These are phyloP conservation scores for Trichomalopsis sarcophagae DNA, from an alignment of 1,140 invertebrate genomes.

Conservation along the genomic window DNA sequence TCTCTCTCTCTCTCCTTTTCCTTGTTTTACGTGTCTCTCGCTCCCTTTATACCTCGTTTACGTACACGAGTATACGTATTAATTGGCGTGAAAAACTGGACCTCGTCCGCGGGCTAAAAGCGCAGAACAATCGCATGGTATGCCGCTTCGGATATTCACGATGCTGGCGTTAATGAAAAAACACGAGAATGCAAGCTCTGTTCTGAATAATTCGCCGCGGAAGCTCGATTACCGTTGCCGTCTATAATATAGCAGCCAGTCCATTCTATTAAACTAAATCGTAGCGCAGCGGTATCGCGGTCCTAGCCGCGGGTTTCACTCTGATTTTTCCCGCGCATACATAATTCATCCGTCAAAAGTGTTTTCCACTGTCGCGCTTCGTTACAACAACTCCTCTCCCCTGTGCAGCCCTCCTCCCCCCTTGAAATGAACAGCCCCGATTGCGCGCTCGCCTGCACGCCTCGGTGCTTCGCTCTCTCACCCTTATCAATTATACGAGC, in stretches of 20 bases:
- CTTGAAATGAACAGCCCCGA: neutral
- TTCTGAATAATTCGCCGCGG: too few species aligned
- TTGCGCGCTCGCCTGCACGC: neutral
- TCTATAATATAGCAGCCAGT: too few species aligned
- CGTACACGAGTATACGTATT: neutral
- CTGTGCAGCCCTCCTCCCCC: too few species aligned
- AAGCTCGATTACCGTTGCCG: too few species aligned
- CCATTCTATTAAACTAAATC: too few species aligned
- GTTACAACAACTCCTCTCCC: neutral
- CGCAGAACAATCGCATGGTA: too few species aligned
- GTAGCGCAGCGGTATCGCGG: neutral
- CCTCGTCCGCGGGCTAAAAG: too few species aligned
- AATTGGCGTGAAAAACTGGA: neutral
- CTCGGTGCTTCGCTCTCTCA: constrained; percentile 1
- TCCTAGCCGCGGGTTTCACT: too few species aligned
- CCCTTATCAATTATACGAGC: constrained; percentile 25
- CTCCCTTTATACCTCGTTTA: neutral
- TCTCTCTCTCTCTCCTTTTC: neutral
- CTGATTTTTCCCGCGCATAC: neutral
- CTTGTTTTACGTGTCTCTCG: neutral
- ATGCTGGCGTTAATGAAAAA: neutral
- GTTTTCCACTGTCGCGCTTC: constrained; percentile 8
- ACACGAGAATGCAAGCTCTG: too few species aligned
- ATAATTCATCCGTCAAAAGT: constrained; percentile 25
- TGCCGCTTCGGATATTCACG: neutral